phyloP scores from a whole-genome alignment of 2,113 vertebrate genomes.

The Lophochroa leadbeateri region DNA sequence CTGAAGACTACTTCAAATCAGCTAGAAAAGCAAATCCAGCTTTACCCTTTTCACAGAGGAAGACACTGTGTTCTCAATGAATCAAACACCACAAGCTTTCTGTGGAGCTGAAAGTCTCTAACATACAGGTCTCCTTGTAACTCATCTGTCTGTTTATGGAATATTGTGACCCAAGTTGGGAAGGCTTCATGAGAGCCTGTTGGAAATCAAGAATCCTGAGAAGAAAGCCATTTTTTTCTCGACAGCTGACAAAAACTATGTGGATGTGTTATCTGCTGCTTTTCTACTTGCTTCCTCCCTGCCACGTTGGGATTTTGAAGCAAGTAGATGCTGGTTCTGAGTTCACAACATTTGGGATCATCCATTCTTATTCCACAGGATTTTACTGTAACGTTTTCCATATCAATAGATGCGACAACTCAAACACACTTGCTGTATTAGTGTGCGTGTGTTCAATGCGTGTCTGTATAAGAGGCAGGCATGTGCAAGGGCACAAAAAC shows the following conservation, averaged over 20 bases:
- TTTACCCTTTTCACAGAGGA: neutral
- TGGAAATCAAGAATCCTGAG: neutral
- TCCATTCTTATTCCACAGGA: neutral
- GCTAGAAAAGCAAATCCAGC: neutral
- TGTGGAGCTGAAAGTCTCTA: neutral
- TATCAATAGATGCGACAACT: neutral
- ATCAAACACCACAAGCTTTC: neutral
- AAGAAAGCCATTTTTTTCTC: neutral
- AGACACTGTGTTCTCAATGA: neutral
- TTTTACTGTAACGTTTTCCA: neutral
- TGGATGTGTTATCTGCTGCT: neutral
- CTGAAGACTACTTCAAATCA: neutral
- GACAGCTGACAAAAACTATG: neutral
- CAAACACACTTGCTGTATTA: neutral
- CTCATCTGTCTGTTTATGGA: neutral
- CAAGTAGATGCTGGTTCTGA: neutral
- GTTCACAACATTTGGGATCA: neutral
- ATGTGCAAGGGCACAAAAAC: neutral
- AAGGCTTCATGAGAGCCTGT: neutral
- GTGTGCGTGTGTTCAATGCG: neutral
- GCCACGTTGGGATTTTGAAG: neutral
- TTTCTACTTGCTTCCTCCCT: neutral
- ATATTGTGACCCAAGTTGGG: neutral
- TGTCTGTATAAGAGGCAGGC: neutral
- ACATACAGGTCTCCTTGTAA: neutral